Base-by-base conservation (phyloP, 2,797 vertebrate species). In the Lerista edwardsae region DNA sequence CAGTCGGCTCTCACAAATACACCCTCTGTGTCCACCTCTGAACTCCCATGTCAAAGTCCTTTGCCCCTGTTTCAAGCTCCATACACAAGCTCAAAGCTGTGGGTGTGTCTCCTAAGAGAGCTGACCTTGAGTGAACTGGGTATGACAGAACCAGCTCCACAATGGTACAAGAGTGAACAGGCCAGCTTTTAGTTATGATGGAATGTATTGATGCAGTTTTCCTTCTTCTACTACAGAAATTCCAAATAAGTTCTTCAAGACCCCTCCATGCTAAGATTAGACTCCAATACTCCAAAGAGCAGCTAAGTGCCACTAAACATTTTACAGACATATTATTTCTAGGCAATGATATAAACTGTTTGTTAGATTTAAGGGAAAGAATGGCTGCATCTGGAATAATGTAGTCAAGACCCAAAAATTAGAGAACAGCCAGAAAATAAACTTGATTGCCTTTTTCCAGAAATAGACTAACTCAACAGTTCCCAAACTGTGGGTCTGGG, bases 381-480 rank as follows among this genome's bases (percentile, higher is more conserved):
- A 4, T 75, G 62, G 84, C 36, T 0, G 0, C 15, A 77, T 71
- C 78, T 89, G 27, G n/a, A 73, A 3, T 8, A 83, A 75, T 71
- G 39, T 3, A 5, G 67, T 84, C 25, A 69, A 62, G 7, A 64
- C 9, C 3, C 78, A 65, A 31, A 78, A 61, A 86, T 84, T 39
- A 29, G 0, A 0, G 10, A 75, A 1, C 2, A 88, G 21, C 61
- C 77, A 83, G 57, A 79, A 86, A 87, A 57, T 36, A 6, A 65
- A 34, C 25, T 69, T 78, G 4, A 68, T 67, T 91, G 80, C 83
- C 61, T 67, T 41, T 27, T 73, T 90, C 68, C 85, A 82, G 86
- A 83, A 65, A 89, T 14, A 64, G 0, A 34, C 86, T 11, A 67
- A 55, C 6, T 17, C 25, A 44, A 9, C 4, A 44, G n/a, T n/a